A percentile compares a stretch with the other conserved stretches of the same genome.
Evolutionary conservation across 2,888 invertebrate species (phyloP).

Genomic region (Vanessa cardui): DNA sequence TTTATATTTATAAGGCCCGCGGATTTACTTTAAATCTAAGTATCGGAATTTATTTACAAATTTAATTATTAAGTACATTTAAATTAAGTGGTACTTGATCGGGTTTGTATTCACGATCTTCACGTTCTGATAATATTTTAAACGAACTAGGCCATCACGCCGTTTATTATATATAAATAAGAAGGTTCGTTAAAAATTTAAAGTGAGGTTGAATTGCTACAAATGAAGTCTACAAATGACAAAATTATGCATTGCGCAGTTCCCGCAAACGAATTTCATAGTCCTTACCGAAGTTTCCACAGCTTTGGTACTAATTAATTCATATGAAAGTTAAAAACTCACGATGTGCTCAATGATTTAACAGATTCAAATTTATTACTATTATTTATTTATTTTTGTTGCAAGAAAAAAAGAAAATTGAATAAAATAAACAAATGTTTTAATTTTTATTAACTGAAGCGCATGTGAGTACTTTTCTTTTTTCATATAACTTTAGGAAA

Average conservation of each 20-base stretch:
- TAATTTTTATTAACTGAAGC: too few relatives aligned
- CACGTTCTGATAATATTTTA: too few relatives aligned
- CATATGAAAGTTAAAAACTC: conserved; percentile 11
- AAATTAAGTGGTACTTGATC: too few relatives aligned
- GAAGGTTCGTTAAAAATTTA: conserved; percentile 18
- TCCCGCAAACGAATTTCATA: conserved; percentile 27
- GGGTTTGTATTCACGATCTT: too few relatives aligned
- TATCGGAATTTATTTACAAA: too few relatives aligned
- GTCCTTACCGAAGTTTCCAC: conserved; percentile 27
- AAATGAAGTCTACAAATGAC: conserved; percentile 27
- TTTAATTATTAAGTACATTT: too few relatives aligned
- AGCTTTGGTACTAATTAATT: conserved; percentile 30
- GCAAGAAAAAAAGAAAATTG: not conserved
- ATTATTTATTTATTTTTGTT: too few relatives aligned
- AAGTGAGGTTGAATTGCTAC: conserved; percentile 12
- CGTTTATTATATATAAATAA: not conserved
- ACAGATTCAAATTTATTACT: not conserved
- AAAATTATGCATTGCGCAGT: conserved; percentile 28
- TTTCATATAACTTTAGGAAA: too few relatives aligned
- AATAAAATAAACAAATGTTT: not conserved
- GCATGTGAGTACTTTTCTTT: too few relatives aligned
- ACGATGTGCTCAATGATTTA: not conserved
- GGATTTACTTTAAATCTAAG: too few relatives aligned
- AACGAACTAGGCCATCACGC: too few relatives aligned
- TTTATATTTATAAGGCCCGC: too few relatives aligned